Evolutionary conservation across 2,113 vertebrate genomes (phyloP).

Genomic region (Equus quagga): DNA sequence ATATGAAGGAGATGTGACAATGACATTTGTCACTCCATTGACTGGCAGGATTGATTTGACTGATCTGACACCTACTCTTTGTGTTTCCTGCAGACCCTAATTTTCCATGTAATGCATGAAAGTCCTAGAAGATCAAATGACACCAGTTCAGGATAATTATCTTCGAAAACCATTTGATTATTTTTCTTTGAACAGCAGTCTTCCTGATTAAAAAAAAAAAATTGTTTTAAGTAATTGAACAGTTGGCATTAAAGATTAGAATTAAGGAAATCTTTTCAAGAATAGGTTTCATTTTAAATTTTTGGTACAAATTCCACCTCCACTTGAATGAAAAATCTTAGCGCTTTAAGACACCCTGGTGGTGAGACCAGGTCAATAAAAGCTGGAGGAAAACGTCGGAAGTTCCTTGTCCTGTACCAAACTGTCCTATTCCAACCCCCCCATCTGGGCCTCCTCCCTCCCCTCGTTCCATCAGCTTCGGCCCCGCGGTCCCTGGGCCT

Average conservation of each 20-base stretch:
- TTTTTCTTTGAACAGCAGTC: conserved; percentile 24
- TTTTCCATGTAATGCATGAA: not conserved
- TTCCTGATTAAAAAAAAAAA: not conserved
- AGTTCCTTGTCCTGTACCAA: not conserved
- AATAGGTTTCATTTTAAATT: not conserved
- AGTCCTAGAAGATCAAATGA: conserved; percentile 13
- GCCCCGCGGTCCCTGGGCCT: not conserved
- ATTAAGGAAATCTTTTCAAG: conserved; percentile 41
- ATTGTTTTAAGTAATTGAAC: not conserved
- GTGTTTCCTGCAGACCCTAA: not conserved
- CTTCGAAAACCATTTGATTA: not conserved
- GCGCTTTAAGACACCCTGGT: not conserved
- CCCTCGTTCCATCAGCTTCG: no score
- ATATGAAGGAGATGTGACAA: not conserved
- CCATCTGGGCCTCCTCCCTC: not conserved
- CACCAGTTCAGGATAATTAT: not conserved
- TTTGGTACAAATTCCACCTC: conserved; percentile 24
- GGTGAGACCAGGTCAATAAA: not conserved
- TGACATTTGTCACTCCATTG: not conserved
- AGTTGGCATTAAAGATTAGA: conserved; percentile 17
- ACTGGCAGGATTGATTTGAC: not conserved
- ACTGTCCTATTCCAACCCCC: not conserved
- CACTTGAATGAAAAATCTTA: not conserved
- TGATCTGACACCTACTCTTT: not conserved
- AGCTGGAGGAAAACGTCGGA: not conserved